These are phyloP conservation scores for Temnothorax rugatulus DNA, from an alignment of 2,888 invertebrate species.

Conservation along the genomic window DNA sequence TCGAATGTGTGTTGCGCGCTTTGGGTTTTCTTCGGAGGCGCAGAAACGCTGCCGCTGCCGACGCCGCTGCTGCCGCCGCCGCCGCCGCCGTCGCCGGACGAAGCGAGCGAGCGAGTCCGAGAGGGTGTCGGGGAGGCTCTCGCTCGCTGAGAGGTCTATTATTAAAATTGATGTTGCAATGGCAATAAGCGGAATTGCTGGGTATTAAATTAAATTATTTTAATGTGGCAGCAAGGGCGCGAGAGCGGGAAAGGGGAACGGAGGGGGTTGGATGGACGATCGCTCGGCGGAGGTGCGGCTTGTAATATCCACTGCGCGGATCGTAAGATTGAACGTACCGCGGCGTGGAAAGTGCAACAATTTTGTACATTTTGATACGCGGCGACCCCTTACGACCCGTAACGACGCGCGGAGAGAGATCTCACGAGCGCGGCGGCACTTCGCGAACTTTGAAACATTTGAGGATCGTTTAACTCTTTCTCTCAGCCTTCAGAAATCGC, in stretches of 20 bases:
- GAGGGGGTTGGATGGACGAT: slow-evolving; percentile 57
- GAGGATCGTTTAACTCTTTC: slow-evolving; percentile 12
- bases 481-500: background rate
- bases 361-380: slow-evolving; percentile 72
- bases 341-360: slow-evolving; percentile 69
- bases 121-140: slow-evolving; percentile 73
- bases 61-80: slow-evolving; percentile 17
- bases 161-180: slow-evolving; percentile 82
- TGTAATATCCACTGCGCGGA: slow-evolving; percentile 71
- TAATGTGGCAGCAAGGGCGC: slow-evolving; percentile 73
- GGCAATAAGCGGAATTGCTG: slow-evolving; percentile 80
- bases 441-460: slow-evolving; percentile 2
- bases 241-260: slow-evolving; percentile 36
- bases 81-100: slow-evolving; percentile 34
- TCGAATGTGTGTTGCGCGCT: slow-evolving; percentile 51
- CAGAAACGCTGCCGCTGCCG: slow-evolving; percentile 59
- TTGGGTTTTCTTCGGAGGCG: slow-evolving; percentile 55
- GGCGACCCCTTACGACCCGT: slow-evolving; percentile 66
- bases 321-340: slow-evolving; percentile 66
- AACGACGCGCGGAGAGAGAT: slow-evolving; percentile 28
- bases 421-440: slow-evolving; percentile 14
- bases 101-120: slow-evolving; percentile 38
- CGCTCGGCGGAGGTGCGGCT: slow-evolving; percentile 71
- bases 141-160: slow-evolving; percentile 75
- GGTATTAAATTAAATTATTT: slow-evolving; percentile 83